Base-by-base conservation (phyloP, 2,113 vertebrate species). In the Morone chrysops region DNA sequence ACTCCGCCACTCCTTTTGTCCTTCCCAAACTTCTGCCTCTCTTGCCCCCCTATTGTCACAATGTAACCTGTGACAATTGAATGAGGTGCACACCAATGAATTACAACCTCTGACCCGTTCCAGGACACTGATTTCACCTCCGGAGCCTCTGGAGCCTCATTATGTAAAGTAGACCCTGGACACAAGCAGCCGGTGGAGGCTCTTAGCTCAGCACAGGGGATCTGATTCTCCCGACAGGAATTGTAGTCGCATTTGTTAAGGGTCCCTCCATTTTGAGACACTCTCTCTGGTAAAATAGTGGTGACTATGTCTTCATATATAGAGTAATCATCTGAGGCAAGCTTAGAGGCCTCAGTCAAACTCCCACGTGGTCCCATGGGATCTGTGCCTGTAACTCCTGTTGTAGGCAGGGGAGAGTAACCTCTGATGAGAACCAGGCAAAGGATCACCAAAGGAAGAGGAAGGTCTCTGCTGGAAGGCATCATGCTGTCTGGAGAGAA, bases 11-110 rank as follows among this genome's bases (percentile, higher is more conserved):
- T 90, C 43, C 94, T 88, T 2, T 10, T n/a, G 1, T 61, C 18
- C 4, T 2, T 3, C 14, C 5, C 81, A 2, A 90, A 53, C 5
- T 0, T 31, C 13, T 8, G 12, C 54, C 3, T 62, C 8, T 89
- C 63, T 5, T 72, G 3, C 5, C 78, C 92, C 1, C 62, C 87
- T 0, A 94, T 90, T 20, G 25, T 78, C 77, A 95, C 88, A 7
- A 13, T 1, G 31, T 94, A 96, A 2, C 2, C 1, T n/a, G 78
- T 91, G 57, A 96, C 80, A 0, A 65, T 6, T 0, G 95, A 95
- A n/a, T 67, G 0, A 0, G 95, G 95, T 0, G 93, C 92, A 8
- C 95, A 96, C 95, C 95, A 96, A 17, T 40, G 25, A 8, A 94
- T 57, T 1, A 87, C 61, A 0, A 95, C 93, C 8, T 81, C 68